phyloP scores from a whole-genome alignment of 2,797 vertebrate genomes.

The Ceryle rudis region DNA sequence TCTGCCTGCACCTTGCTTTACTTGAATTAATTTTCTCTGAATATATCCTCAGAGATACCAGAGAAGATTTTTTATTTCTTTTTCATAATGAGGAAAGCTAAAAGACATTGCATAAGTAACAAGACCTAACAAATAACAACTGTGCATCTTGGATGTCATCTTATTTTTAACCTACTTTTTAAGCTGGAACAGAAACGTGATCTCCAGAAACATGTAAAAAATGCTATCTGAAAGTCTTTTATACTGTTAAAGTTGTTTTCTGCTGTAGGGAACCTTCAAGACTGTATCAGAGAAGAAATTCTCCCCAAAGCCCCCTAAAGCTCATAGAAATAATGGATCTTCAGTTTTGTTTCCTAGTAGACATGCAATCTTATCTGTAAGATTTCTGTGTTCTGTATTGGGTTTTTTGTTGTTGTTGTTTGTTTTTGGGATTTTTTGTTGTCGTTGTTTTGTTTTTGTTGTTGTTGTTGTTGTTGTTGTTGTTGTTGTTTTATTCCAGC shows the following conservation, averaged over 20 bases:
- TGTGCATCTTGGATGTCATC: not conserved
- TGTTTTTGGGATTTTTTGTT: not conserved
- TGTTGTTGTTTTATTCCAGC: not conserved
- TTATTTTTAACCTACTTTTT: not conserved
- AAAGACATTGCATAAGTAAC: not conserved
- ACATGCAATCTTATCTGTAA: not conserved
- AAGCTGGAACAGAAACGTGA: not conserved
- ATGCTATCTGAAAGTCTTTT: not conserved
- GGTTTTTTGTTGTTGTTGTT: no score
- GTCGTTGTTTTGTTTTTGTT: not conserved
- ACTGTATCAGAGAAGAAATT: not conserved
- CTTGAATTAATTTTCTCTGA: not conserved
- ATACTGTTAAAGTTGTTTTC: not conserved
- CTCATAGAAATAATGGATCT: not conserved
- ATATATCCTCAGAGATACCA: not conserved
- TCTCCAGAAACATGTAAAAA: not conserved
- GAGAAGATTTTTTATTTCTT: not conserved
- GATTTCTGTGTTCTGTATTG: not conserved
- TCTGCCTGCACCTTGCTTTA: not conserved
- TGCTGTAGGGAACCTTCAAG: not conserved
- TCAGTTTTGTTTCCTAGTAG: not conserved
- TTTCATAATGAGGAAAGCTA: not conserved
- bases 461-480: no score
- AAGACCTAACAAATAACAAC: not conserved
- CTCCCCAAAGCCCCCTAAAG: fast-evolving